phyloP scores from a whole-genome alignment of 2,797 vertebrate species.

The Platyrinchus mystaceus region DNA sequence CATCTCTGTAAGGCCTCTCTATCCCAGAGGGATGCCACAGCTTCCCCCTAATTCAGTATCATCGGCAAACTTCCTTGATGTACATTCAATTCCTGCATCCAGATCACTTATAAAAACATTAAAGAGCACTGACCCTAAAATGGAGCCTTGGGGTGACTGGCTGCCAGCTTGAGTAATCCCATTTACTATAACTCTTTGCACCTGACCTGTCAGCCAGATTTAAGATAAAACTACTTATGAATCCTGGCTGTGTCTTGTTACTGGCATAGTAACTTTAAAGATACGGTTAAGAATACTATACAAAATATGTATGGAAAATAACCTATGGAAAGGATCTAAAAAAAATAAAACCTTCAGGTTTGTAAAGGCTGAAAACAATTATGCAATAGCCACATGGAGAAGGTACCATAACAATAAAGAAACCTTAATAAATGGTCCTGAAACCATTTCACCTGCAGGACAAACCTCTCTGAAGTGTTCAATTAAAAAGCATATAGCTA shows the following conservation, averaged over 20 bases:
- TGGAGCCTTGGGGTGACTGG: neutral
- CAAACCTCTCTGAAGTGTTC: neutral
- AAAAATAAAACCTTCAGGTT: neutral
- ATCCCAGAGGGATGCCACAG: neutral
- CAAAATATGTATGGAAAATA: neutral
- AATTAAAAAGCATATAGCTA: neutral
- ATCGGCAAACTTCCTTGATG: neutral
- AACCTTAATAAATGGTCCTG: neutral
- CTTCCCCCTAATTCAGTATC: neutral
- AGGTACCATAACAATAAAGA: neutral
- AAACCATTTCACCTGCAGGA: neutral
- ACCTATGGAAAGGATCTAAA: neutral
- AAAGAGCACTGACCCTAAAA: neutral
- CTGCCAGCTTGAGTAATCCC: neutral
- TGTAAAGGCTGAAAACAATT: neutral
- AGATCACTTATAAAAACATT: neutral
- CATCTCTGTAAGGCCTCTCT: neutral
- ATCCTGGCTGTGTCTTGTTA: neutral
- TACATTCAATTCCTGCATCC: neutral
- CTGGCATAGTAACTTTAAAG: neutral
- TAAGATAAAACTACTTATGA: neutral
- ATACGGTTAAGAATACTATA: neutral
- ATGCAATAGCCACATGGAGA: neutral
- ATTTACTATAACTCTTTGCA: neutral
- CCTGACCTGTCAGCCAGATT: neutral